phyloP scores from a whole-genome alignment of 2,888 invertebrate species.

The Byasa hedistus region DNA sequence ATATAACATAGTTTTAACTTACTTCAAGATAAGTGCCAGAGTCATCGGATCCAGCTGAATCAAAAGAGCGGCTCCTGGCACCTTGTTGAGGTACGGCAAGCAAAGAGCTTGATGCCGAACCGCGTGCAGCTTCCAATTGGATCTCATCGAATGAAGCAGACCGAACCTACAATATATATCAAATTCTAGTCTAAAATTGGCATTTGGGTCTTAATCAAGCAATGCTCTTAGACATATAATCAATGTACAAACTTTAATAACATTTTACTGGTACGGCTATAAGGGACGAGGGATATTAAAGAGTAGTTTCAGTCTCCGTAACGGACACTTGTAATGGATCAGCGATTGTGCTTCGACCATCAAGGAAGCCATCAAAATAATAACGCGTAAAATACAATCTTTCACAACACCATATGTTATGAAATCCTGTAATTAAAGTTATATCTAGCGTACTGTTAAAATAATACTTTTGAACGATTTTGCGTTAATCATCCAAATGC shows the following conservation, averaged over 20 bases:
- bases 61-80: conserved; percentile 89
- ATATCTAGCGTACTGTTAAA: neutral
- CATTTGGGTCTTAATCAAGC: neutral
- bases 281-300: too few species aligned
- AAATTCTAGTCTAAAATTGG: too few species aligned
- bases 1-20: too few species aligned
- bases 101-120: conserved; percentile 68
- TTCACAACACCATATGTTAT: too few species aligned
- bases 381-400: neutral
- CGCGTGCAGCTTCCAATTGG: conserved; percentile 87
- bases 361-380: neutral
- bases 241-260: too few species aligned
- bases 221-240: too few species aligned
- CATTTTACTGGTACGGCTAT: too few species aligned
- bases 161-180: too few species aligned
- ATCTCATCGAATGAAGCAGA: conserved; percentile 95
- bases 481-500: too few species aligned
- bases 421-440: neutral
- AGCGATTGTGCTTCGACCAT: neutral
- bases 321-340: neutral
- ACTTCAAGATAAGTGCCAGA: conserved; percentile 80
- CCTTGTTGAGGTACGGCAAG: conserved; percentile 85
- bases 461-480: too few species aligned
- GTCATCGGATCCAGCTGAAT: conserved; percentile 86
- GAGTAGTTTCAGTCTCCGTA: neutral